Evolutionary conservation across 1,140 invertebrate genomes (phyloP), one percentile per base, ranked within the genome.

Genomic region (Zaprionus vittiger): DNA sequence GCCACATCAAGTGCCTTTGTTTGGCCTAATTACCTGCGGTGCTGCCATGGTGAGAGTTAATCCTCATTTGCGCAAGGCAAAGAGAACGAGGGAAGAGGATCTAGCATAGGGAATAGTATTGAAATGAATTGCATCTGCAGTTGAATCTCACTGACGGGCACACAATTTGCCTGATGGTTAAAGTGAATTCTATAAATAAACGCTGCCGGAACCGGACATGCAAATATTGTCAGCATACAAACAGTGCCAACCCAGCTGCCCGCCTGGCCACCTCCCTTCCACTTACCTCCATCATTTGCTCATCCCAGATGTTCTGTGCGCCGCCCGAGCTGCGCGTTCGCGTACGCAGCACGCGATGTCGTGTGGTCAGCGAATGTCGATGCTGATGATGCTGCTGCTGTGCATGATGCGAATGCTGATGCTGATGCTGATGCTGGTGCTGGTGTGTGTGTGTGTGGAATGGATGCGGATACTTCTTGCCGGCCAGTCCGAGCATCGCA

Each of bases 201-300:
- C 24, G 65, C 15, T 47, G 62, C 55, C 37, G 52, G 20, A 4
- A 15, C 22, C 49, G 17, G 34, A 28, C 54, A 56, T 56, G 54
- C 54, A 56, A 56, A 56, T 28, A 56, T 61, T 52, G 44, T 52
- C 49, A 52, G 44, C 61, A 34, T 31, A 24, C 12, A 38, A 12
- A 61, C 38, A 59, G 15, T 22, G 14, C 5, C 24, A 26, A 15
- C 15, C 20, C 54, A 26, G 12, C 54, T 20, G 7, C 26, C 2
- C n/a, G 9, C 9, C 12, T 38, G 4, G n/a, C 15, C 15, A n/a
- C 15, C 38, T n/a, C n/a, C 17, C 28, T 28, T 5, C 24, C 38
- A 81, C 85, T 91, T 76, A 94, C 94, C 91, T 94, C 94, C 79
- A 94, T 83, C 82, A 93, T 91, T 44, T 93, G 90, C 62, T 94